These are phyloP conservation scores for Malurus melanocephalus DNA, from an alignment of 2,113 vertebrate species.

Conservation along the genomic window DNA sequence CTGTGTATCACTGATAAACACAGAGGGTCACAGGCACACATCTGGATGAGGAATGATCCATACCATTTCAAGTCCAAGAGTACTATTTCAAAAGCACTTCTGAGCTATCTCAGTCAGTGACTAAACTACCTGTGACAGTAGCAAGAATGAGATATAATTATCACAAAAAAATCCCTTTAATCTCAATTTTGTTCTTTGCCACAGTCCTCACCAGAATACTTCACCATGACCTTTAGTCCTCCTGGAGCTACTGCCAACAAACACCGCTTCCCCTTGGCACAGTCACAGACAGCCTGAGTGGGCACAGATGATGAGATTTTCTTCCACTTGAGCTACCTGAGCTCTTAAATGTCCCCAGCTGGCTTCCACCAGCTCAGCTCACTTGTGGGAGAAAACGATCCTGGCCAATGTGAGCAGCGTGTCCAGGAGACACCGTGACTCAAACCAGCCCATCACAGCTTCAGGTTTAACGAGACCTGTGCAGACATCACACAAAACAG, in stretches of 20 bases:
- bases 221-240: not conserved
- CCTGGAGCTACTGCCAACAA: not conserved
- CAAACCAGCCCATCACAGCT: not conserved
- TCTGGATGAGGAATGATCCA: not conserved
- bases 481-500: not conserved
- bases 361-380: not conserved
- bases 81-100: not conserved
- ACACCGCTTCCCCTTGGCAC: not conserved
- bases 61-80: not conserved
- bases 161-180: not conserved
- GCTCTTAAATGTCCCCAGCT: not conserved
- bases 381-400: fast-evolving
- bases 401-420: not conserved
- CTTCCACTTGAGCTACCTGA: not conserved
- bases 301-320: not conserved
- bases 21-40: not conserved
- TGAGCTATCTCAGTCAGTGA: not conserved
- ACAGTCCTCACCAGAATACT: not conserved
- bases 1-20: not conserved
- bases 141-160: not conserved
- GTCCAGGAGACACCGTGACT: not conserved
- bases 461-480: not conserved
- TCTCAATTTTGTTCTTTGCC: not conserved
- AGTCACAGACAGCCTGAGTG: not conserved
- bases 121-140: not conserved